Base-by-base conservation (phyloP, 92 coral and sea anemone genomes). In the Paramuricea clavata region DNA sequence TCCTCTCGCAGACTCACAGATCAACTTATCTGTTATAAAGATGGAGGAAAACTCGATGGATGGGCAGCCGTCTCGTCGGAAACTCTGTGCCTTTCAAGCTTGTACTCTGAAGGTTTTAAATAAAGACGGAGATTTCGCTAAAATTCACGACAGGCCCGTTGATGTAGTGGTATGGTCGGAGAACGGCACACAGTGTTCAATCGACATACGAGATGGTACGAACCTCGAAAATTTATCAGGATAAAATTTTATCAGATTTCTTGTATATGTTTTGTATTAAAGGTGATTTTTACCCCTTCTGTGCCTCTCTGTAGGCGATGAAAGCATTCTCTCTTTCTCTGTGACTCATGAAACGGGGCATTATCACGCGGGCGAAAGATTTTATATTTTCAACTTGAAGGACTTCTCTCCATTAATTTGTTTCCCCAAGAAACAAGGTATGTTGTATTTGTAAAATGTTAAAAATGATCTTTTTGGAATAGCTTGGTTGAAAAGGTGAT, bases 301-400 rank as follows among this genome's bases (percentile, higher is more conserved):
- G 44, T 15, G 25, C 34, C 11, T 60, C 35, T 56, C 19, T 34
- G 23, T 81, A 94, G 98, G 97, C 78, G 89, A 79, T 68, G 93
- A 91, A 16, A 79, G 84, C 64, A 91, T 93, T 16, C 94, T 93
- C 16, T 86, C 88, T 78, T 97, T 97, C 67, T 78, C 39, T 42
- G 95, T 97, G 27, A 85, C 93, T 42, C 90, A 77, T 49, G 94
- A 92, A n/a, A 90, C 94, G 7, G 92, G 90, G 41, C 99, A 97
- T 56, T 85, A 93, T 73, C 98, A 93, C 74, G 92, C 93, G 61
- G 99, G 99, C 47, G 89, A 93, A 43, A 89, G 94, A 32, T 70
- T 98, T 7, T 97, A 97, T 80, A 79, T 79, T n/a, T 79, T 79
- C 84, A 60, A 79, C 74, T 60, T 79, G 73, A 79, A 44, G 10